phyloP scores from a whole-genome alignment of 2,888 invertebrate genomes.

The Invenusta paracnida region DNA sequence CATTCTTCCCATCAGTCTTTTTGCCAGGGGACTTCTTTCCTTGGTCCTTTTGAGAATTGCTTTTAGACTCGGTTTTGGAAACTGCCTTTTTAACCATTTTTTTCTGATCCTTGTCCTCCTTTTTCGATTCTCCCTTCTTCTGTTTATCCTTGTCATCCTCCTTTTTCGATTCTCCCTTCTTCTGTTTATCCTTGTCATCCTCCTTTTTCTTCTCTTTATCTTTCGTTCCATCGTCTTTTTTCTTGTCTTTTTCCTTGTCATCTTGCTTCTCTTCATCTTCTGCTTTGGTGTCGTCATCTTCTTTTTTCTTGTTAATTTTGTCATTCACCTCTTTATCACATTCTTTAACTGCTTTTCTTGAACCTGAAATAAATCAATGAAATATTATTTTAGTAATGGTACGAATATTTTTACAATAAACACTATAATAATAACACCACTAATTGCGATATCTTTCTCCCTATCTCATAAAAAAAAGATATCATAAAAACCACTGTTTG shows the following conservation, averaged over 20 bases:
- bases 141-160: background rate
- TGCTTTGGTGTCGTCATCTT: conserved; percentile 20
- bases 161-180: conserved; percentile 2
- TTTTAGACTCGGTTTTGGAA: too few relatives aligned
- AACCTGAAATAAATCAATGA: conserved; percentile 41
- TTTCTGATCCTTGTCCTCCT: conserved; percentile 12
- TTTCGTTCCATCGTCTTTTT: background rate
- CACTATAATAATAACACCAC: too few relatives aligned
- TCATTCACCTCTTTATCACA: conserved; percentile 49
- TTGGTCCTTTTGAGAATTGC: too few relatives aligned
- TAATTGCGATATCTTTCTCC: too few relatives aligned
- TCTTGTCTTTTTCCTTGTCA: conserved; percentile 17
- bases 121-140: conserved; percentile 22
- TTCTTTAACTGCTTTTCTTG: conserved; percentile 54
- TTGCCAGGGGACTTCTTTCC: too few relatives aligned
- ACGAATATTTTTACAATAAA: too few relatives aligned
- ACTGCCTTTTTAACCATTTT: too few relatives aligned
- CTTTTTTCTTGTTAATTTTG: background rate
- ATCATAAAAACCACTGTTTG: too few relatives aligned
- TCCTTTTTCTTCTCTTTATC: conserved; percentile 14
- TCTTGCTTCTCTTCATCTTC: background rate
- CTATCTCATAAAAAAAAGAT: too few relatives aligned
- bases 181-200: conserved; percentile 1
- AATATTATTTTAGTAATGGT: too few relatives aligned
- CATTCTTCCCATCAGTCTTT: background rate